Conservation (phyloP, 2,888 invertebrate species). For the Carterocephalus palaemon region DNA sequence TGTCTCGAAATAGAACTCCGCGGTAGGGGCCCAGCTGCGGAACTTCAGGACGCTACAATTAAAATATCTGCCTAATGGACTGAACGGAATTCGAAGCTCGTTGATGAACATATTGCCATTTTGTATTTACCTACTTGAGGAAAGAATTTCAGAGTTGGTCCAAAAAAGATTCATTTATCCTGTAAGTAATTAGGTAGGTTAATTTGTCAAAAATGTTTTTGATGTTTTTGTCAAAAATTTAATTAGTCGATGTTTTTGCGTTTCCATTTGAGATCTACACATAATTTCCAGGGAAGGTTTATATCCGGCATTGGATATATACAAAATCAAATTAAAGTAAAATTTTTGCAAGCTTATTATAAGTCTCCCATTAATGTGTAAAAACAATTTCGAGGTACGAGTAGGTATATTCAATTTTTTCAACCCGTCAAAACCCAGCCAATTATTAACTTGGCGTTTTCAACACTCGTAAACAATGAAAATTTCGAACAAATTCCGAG, state of each 20-base stretch:
- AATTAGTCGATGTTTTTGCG: too few species aligned
- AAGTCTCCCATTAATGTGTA: background rate
- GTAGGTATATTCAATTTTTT: too few species aligned
- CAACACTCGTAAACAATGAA: conserved; percentile 24
- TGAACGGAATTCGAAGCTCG: conserved; percentile 65
- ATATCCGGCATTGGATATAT: too few species aligned
- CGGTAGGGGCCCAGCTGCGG: conserved; percentile 72
- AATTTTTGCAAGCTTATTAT: too few species aligned
- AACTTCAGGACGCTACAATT: conserved; percentile 72
- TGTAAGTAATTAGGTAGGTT: background rate
- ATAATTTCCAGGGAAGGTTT: too few species aligned
- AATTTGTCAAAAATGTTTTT: too few species aligned
- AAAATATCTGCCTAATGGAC: conserved; percentile 78
- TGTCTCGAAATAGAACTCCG: conserved; percentile 67
- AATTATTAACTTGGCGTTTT: conserved; percentile 29
- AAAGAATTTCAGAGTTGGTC: conserved; percentile 42
- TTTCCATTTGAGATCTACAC: too few species aligned
- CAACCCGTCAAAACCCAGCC: conserved; percentile 18
- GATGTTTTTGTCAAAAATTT: too few species aligned
- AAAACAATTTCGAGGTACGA: conserved; percentile 8
- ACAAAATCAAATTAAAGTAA: too few species aligned
- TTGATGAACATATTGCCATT: conserved; percentile 72
- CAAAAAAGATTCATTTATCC: conserved; percentile 37
- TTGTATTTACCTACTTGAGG: conserved; percentile 56
- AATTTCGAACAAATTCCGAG: conserved; percentile 18